A percentile compares a stretch with the other conserved stretches of the same genome.
phyloP scores from a whole-genome alignment of 1,140 invertebrate species.

The Planococcus citri region DNA sequence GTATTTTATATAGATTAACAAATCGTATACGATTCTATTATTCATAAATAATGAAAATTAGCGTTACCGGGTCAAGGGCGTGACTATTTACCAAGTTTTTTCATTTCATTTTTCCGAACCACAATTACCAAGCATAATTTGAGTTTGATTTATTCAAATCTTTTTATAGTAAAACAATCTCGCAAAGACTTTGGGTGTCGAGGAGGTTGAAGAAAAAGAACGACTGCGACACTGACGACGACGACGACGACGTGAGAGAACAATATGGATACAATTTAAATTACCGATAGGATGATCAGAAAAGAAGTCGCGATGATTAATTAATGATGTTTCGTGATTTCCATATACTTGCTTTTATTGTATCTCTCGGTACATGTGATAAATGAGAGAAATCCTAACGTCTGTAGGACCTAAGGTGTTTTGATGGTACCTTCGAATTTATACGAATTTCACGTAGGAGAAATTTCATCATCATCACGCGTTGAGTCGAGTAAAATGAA shows the following conservation, averaged over 20 bases:
- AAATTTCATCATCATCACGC: not conserved
- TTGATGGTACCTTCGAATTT: not conserved
- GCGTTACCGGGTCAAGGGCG: not conserved
- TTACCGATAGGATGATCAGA: not conserved
- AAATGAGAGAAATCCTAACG: constrained; percentile 7
- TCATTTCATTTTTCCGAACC: not conserved
- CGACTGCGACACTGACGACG: no score
- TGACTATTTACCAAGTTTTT: not conserved
- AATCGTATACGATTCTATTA: not conserved
- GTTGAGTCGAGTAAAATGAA: no score
- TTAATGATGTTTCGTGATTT: not conserved
- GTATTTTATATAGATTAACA: not conserved
- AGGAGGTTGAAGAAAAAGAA: no score
- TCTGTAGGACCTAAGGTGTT: no score
- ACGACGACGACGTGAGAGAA: no score
- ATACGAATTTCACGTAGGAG: not conserved
- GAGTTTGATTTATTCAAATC: not conserved
- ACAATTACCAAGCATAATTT: constrained; percentile 2
- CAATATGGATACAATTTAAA: no score
- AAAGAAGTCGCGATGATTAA: not conserved
- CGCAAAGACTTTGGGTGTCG: no score
- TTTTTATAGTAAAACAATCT: no score
- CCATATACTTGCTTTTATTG: no score
- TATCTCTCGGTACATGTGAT: not conserved
- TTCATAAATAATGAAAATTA: constrained; percentile 2